Base-by-base conservation (phyloP, 2,888 invertebrate genomes). In the Xanthia icteritia region DNA sequence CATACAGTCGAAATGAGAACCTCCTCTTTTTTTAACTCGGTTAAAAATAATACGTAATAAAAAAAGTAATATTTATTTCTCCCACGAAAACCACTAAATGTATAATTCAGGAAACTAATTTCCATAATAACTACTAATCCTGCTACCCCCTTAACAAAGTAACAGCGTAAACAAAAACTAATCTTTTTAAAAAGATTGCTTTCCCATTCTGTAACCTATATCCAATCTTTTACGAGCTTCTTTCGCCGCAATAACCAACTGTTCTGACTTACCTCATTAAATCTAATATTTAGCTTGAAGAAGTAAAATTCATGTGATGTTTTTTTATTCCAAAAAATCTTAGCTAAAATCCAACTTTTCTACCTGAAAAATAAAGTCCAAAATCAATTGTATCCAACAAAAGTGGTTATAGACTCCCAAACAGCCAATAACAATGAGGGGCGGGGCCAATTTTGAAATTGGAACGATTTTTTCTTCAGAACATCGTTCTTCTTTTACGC, bases 371-470 rank as follows among this genome's bases (percentile, higher is more conserved):
- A 74, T 78, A 79, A 65, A 84, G 83, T 68, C 61, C 45, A 82
- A 70, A 69, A 6, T 81, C 67, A 63, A 65, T 70, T 51, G 63
- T n/a, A 27, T 39, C 27, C 27, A 68, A 85, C 92, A 88, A 64
- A 89, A 78, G 90, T 70, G 91, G 92, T 86, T 73, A 84, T 71
- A 78, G 76, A 84, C 86, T 77, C 86, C 51, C 56, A 65, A 83
- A 79, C 91, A 91, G 91, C 96, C 96, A 96, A 96, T 96, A 95
- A 95, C 94, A 93, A 91, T 92, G 91, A 88, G 92, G 93, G 96
- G 96, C 92, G 96, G 92, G 94, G 95, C 95, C 94, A 94, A 94
- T 94, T 94, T 94, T 92, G 93, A 95, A 96, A 93, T 94, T 92
- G 93, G 94, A 94, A 94, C 93, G 94, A 91, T 94, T 95, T 95